These are phyloP conservation scores for Hoplias malabaricus DNA, from an alignment of 2,113 vertebrate genomes.

Conservation along the genomic window DNA sequence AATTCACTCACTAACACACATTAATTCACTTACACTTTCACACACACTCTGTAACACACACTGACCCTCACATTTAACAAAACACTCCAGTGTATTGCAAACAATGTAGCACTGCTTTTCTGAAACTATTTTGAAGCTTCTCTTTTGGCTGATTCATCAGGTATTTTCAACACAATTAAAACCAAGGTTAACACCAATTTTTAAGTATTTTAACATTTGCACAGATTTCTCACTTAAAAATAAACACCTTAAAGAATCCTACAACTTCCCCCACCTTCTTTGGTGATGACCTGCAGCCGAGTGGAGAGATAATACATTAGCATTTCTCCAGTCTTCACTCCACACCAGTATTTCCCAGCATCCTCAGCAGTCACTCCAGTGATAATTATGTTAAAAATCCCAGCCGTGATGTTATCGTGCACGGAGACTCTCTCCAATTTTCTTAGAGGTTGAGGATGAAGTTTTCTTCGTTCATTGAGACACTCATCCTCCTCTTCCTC, in stretches of 20 bases:
- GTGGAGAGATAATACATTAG: conserved; percentile 9
- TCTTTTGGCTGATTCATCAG: too few relatives aligned
- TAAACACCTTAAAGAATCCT: neutral
- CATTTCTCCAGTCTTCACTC: neutral
- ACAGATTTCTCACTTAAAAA: neutral
- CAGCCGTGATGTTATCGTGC: neutral
- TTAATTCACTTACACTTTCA: too few relatives aligned
- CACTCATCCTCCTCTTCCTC: neutral
- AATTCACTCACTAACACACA: too few relatives aligned
- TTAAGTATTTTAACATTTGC: too few relatives aligned
- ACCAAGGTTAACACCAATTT: too few relatives aligned
- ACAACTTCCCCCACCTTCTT: neutral
- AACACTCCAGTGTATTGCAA: too few relatives aligned
- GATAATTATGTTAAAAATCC: conserved; percentile 26
- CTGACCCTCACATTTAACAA: too few relatives aligned
- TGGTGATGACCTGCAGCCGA: neutral
- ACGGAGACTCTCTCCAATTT: neutral
- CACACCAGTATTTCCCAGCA: conserved; percentile 44
- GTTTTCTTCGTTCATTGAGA: neutral
- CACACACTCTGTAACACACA: too few relatives aligned
- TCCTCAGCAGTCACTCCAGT: conserved; percentile 28
- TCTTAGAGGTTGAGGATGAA: neutral
- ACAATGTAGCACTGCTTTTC: too few relatives aligned
- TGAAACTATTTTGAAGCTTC: too few relatives aligned
- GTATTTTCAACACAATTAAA: too few relatives aligned